Percentiles rank a stretch among this genome's conserved stretches.
Conservation (phyloP, 2,888 invertebrate species). For the Temnothorax rugatulus region DNA sequence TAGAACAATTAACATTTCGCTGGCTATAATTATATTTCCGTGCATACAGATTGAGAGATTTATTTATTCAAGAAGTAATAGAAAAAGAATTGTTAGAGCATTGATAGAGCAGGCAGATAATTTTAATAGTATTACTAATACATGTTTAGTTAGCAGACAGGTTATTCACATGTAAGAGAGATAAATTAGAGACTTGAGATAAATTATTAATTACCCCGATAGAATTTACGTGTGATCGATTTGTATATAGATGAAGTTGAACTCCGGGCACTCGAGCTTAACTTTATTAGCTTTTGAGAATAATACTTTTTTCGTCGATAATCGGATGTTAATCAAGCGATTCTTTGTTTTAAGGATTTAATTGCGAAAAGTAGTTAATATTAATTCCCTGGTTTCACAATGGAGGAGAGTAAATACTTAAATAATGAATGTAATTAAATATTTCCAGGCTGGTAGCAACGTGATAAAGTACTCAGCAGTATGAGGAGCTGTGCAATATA, state of each 20-base stretch:
- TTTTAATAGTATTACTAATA: background rate
- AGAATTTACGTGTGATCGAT: slow-evolving; percentile 45
- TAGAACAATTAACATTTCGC: slow-evolving; percentile 8
- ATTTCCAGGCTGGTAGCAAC: slow-evolving; percentile 54
- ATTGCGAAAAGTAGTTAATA: slow-evolving; percentile 67
- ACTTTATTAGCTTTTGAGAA: slow-evolving; percentile 51
- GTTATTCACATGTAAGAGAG: slow-evolving; percentile 21
- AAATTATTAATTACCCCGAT: slow-evolving; percentile 51
- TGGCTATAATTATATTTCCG: background rate
- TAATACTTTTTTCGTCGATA: slow-evolving; percentile 51
- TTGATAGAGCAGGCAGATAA: background rate
- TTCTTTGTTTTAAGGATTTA: slow-evolving; percentile 61
- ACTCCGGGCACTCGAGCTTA: slow-evolving; percentile 26
- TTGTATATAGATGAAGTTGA: slow-evolving; percentile 35
- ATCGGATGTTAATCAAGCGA: slow-evolving; percentile 45
- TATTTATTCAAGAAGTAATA: slow-evolving; percentile 16
- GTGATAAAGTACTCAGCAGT: slow-evolving; percentile 13
- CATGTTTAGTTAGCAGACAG: background rate
- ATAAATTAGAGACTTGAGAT: slow-evolving; percentile 17
- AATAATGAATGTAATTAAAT: slow-evolving; percentile 60
- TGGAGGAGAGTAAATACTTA: slow-evolving; percentile 65
- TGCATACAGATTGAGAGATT: background rate
- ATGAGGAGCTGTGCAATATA: slow-evolving; percentile 37
- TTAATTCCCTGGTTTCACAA: slow-evolving; percentile 65
- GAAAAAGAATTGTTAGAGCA: background rate